Evolutionary conservation across 2,888 invertebrate species (phyloP), one percentile per base, ranked within the genome.

Genomic region (Chloroclysta siterata): DNA sequence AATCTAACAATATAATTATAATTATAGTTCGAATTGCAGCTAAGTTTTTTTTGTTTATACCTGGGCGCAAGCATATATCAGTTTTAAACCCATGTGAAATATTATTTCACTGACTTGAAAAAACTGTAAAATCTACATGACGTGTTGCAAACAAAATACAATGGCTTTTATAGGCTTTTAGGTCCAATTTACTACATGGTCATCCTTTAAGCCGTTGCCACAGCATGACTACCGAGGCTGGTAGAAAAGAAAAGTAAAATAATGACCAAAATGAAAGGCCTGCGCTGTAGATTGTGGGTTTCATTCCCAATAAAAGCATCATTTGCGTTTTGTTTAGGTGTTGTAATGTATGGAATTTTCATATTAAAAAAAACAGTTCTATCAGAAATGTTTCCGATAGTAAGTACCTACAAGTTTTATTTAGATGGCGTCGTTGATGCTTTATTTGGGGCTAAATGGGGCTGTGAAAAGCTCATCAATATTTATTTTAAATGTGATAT

Each of bases 161-260:
- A 29, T 58, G 44, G n/a, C 29, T 58, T 51, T 58, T 41, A 50
- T 39, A 48, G 39, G 56, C 48, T 56, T 56, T 56, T 56, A 39
- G 39, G 39, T 39, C 5, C 50, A 48, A 56, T 56, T 56, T 28
- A 50, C 48, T 11, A 41, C 11, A 50, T 36, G n/a, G 47, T 14
- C 14, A 42, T 53, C 28, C 28, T 13, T 42, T 42, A 53, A 53
- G 53, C 22, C 41, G 5, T 7, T n/a, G 11, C 42, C 28, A 42
- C 42, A 53, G 14, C n/a, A 41, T 39, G 41, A 39, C 52, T 10
- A 6, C 22, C 13, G 15, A 33, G 36, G 10, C 15, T 17, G 10
- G 50, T 10, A 33, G 15, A 29, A 29, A 4, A 6, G 29, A 5
- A 7, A 14, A 7, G n/a, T 41, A 46, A 46, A 46, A 46, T 10